Evolutionary conservation across 2,888 invertebrate genomes (phyloP).

Genomic region (Pardosa pseudoannulata): DNA sequence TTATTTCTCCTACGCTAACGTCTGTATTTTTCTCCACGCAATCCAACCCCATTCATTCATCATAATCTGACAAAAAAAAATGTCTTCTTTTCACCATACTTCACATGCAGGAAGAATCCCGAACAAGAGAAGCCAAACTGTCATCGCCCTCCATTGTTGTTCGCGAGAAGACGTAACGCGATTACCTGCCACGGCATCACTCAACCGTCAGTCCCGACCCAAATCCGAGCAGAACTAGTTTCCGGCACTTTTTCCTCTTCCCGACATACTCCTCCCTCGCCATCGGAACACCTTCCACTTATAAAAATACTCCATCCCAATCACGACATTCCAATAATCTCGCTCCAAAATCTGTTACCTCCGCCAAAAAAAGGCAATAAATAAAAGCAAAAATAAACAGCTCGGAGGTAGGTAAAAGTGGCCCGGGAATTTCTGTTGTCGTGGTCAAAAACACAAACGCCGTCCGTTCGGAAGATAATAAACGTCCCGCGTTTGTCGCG

Average conservation of each 20-base stretch:
- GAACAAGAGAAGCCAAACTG: not conserved
- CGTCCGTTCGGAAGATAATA: not conserved
- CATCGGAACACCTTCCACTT: not conserved
- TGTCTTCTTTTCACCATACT: not conserved
- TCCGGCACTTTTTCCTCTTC: not conserved
- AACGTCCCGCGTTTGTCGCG: not conserved
- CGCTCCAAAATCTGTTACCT: not conserved
- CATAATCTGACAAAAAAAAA: slow-evolving; percentile 1
- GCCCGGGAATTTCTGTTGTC: too few relatives aligned
- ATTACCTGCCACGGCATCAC: slow-evolving; percentile 12
- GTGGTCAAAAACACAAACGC: too few relatives aligned
- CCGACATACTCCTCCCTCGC: too few relatives aligned
- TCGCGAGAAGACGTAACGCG: not conserved
- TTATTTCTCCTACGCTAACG: not conserved
- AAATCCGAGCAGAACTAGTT: not conserved
- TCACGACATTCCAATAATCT: not conserved
- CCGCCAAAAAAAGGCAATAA: not conserved
- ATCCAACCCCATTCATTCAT: not conserved
- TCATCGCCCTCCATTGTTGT: slow-evolving; percentile 19
- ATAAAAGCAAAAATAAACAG: not conserved
- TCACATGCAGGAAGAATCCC: not conserved
- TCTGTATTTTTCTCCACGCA: not conserved
- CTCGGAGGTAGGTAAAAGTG: too few relatives aligned
- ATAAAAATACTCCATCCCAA: not conserved
- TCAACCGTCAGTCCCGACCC: not conserved